Evolutionary conservation across 2,113 vertebrate genomes (phyloP), one percentile per base, ranked within the genome.

Genomic region (Hippolais icterina): DNA sequence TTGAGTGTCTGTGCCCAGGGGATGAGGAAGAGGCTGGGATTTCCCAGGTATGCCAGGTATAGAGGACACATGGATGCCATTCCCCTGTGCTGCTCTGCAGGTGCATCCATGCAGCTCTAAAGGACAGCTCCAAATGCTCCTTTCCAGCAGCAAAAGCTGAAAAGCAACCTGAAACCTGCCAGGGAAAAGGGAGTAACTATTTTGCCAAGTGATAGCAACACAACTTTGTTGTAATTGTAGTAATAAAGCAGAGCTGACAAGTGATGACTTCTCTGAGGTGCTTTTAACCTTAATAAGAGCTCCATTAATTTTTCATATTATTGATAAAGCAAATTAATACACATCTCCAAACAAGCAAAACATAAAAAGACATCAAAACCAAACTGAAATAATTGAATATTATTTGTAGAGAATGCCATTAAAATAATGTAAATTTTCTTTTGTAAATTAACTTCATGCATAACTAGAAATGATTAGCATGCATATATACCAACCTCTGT

Each of bases 311-410:
- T 97, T 96, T 96, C 79, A 87, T 96, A 95, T 93, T 95, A 97
- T 93, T 95, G 93, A 97, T 97, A 96, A 97, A 95, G 75, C 72
- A 96, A 97, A 96, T 97, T 79, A 97, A 96, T 82, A 93, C 57
- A 39, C 52, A 86, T 88, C 75, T 91, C 81, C 83, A 91, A 94
- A 81, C 60, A 96, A 94, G 69, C 71, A 92, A 94, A 93, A 90
- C 90, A 94, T 93, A 90, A 95, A 97, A 96, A 86, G 69, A 60
- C 82, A 93, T 95, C 72, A 96, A 94, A 82, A 49, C 66, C 52
- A 96, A 97, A 97, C 41, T 54, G 82, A 97, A 97, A 83, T 86
- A 47, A 96, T 87, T 92, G 91, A 96, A 91, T 94, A 84, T 97
- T 96, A 92, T 97, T 94, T 97, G 92, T 75, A 77, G 68, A 92